Conservation (phyloP, 2,797 vertebrate species). For the Austrolebias charrua region DNA sequence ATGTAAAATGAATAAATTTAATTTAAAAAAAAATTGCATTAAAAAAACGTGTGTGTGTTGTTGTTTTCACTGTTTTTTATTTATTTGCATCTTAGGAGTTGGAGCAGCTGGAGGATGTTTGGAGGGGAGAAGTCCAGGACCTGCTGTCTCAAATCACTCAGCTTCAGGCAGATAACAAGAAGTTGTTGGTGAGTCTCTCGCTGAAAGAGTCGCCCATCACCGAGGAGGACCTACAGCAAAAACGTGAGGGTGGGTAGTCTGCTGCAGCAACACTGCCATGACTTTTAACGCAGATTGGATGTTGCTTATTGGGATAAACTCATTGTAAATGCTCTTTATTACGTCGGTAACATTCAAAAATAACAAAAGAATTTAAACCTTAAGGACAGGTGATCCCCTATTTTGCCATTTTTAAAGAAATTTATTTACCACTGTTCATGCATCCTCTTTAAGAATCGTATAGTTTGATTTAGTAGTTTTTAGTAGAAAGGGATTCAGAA, state of each 20-base stretch:
- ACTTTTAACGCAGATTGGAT: background rate
- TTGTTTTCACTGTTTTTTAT: background rate
- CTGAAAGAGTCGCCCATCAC: slow-evolving; percentile 78
- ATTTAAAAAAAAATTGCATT: too few species aligned
- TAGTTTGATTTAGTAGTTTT: too few species aligned
- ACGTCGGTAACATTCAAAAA: too few species aligned
- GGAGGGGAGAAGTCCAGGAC: slow-evolving; percentile 91
- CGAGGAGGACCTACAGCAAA: slow-evolving; percentile 83
- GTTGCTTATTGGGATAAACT: too few species aligned
- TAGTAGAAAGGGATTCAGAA: too few species aligned
- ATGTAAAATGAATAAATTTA: too few species aligned
- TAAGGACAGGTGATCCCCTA: too few species aligned
- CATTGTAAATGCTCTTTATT: background rate
- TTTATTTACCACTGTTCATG: too few species aligned
- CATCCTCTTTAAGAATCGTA: too few species aligned
- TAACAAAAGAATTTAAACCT: too few species aligned
- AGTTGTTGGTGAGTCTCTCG: slow-evolving; percentile 83
- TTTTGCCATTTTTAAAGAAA: too few species aligned
- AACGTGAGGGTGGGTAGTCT: slow-evolving; percentile 84
- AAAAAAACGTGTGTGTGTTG: background rate
- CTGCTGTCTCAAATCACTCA: slow-evolving; percentile 88
- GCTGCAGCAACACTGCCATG: background rate
- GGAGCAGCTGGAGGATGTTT: slow-evolving; percentile 91
- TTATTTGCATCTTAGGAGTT: slow-evolving; percentile 79
- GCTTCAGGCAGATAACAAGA: slow-evolving; percentile 91